Conservation (phyloP, 2,888 invertebrate genomes). For the Aphidius colemani region DNA sequence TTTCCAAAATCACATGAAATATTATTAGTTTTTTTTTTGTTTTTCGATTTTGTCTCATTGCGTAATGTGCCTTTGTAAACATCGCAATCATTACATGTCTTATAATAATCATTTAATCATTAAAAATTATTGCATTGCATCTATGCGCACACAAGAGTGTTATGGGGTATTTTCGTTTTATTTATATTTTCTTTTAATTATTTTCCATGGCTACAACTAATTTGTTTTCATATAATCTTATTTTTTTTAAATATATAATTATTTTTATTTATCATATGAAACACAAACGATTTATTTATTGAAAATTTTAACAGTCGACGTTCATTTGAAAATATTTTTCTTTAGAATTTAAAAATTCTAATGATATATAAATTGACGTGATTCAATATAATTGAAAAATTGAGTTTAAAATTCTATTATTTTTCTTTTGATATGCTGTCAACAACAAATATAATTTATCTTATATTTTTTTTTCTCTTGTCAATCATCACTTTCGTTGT, state of each 20-base stretch:
- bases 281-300: not conserved
- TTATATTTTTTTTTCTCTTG: no score
- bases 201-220: slow-evolving; percentile 2
- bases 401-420: slow-evolving; percentile 46
- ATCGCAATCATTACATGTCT: slow-evolving; percentile 46
- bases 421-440: slow-evolving; percentile 36
- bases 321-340: slow-evolving; percentile 50
- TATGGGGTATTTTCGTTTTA: slow-evolving; percentile 31
- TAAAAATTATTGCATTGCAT: slow-evolving; percentile 56
- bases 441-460: slow-evolving; percentile 34
- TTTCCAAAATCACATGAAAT: slow-evolving; percentile 60
- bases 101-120: slow-evolving; percentile 29
- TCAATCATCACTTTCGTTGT: no score
- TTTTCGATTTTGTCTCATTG: slow-evolving; percentile 39
- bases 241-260: not conserved
- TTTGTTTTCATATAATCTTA: slow-evolving; percentile 9
- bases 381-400: slow-evolving; percentile 41
- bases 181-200: not conserved
- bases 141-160: slow-evolving; percentile 55
- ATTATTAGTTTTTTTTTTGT: slow-evolving; percentile 51
- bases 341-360: slow-evolving; percentile 45
- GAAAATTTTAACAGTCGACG: slow-evolving; percentile 31
- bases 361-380: slow-evolving; percentile 47
- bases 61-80: slow-evolving; percentile 58
- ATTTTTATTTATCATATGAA: not conserved